A percentile compares a stretch with the other conserved stretches of the same genome.
These are phyloP conservation scores for Sula dactylatra DNA, from an alignment of 2,113 vertebrate genomes.

Conservation along the genomic window DNA sequence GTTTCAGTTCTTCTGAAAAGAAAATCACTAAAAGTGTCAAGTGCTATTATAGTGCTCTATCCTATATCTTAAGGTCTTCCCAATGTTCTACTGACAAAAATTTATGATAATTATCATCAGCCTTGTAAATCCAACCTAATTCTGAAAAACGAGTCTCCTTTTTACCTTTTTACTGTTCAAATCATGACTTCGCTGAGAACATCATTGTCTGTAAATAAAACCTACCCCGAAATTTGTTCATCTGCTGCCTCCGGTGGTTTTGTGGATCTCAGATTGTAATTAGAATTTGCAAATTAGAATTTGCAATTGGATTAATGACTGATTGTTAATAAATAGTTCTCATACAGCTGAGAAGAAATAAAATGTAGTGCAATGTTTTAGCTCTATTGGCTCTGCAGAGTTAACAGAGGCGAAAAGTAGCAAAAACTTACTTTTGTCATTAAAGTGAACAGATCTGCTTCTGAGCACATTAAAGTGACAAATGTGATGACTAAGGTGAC, in stretches of 20 bases:
- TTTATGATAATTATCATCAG: background rate
- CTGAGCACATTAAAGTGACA: conserved; percentile 5
- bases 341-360: background rate
- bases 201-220: background rate
- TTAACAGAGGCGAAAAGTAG: background rate
- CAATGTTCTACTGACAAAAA: background rate
- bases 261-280: background rate
- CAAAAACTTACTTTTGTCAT: background rate
- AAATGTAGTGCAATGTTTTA: background rate
- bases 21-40: background rate
- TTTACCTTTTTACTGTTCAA: background rate
- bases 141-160: background rate
- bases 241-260: background rate
- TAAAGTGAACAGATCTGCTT: background rate
- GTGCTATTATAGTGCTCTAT: background rate
- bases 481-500: background rate
- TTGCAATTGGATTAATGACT: background rate
- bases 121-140: background rate
- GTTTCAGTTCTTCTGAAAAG: background rate
- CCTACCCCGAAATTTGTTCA: background rate
- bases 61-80: background rate
- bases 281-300: conserved; percentile 32
- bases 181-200: background rate
- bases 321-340: background rate
- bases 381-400: background rate